Evolutionary conservation across 2,113 vertebrate genomes (phyloP), one percentile per base, ranked within the genome.

Genomic region (Cromileptes altivelis): DNA sequence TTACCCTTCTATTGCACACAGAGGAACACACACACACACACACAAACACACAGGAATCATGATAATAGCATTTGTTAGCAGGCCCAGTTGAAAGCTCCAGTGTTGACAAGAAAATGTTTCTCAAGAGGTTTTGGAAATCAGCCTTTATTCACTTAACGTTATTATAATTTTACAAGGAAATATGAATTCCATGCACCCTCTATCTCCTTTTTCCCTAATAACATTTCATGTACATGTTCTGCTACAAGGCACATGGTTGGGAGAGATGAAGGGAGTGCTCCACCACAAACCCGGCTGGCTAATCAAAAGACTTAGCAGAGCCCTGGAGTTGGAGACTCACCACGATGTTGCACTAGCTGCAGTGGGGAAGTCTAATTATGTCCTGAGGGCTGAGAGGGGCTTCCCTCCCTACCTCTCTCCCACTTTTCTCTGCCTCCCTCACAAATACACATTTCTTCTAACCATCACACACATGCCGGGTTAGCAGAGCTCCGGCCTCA

Each of bases 231-330:
- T 85, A 75, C 63, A 69, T 84, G 79, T 78, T 89, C 64, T 62
- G 55, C 77, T 52, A 69, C 69, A 30, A 80, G 60, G 17, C 65
- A 33, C 79, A 47, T 0, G 13, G 56, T 64, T 60, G 17, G 42
- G 67, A 63, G 17, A 70, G 77, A 88, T 67, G 78, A 87, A 80
- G 61, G 65, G 50, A 72, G 37, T 4, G 60, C 56, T 84, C 62
- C 19, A 56, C 56, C 62, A 74, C 65, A 84, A 85, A 81, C 70
- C 17, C 2, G 57, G 71, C 77, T 63, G 65, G 69, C 78, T 92
- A 92, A 93, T 93, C 76, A 91, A 89, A 90, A 80, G 90, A 79
- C 76, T 87, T 78, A 90, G 69, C 81, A 55, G 71, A 87, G 82
- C 77, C 78, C 82, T 63, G 71, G 71, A 86, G 79, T 85, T 77